These are phyloP conservation scores for Andrena chrysosceles DNA, from an alignment of 2,888 invertebrate genomes.

Conservation along the genomic window DNA sequence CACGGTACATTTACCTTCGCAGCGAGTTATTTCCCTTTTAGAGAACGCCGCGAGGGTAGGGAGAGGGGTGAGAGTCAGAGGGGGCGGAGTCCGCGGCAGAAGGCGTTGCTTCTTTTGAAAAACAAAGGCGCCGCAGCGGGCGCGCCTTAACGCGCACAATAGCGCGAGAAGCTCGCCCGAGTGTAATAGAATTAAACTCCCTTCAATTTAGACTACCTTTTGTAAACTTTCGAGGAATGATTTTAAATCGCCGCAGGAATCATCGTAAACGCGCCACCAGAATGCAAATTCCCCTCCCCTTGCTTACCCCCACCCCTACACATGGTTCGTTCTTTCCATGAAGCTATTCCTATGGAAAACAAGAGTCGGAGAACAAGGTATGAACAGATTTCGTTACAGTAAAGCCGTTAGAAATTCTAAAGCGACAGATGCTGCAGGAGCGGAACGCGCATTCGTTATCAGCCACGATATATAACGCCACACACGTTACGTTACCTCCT, in stretches of 20 bases:
- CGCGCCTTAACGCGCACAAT: constrained; percentile 31
- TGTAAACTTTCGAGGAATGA: constrained; percentile 41
- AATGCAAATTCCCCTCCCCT: constrained; percentile 6
- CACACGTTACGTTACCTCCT: not conserved
- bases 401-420: not conserved
- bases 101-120: constrained; percentile 42
- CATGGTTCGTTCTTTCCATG: not conserved
- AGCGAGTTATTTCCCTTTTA: constrained; percentile 51
- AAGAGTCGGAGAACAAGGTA: constrained; percentile 4
- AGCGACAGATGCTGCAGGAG: not conserved
- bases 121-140: constrained; percentile 39
- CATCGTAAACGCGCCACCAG: constrained; percentile 36
- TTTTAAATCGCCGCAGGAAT: constrained; percentile 54
- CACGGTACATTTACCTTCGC: constrained; percentile 58
- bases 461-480: not conserved
- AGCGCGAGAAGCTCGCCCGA: constrained; percentile 21
- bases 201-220: constrained; percentile 42
- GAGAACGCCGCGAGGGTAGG: not conserved
- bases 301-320: not conserved
- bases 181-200: constrained; percentile 51
- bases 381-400: too few relatives aligned
- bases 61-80: not conserved
- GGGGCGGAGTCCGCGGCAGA: not conserved
- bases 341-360: not conserved
- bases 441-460: not conserved